These are phyloP conservation scores for Laticauda laticaudata DNA, from an alignment of 2,113 vertebrate genomes.

Conservation along the genomic window DNA sequence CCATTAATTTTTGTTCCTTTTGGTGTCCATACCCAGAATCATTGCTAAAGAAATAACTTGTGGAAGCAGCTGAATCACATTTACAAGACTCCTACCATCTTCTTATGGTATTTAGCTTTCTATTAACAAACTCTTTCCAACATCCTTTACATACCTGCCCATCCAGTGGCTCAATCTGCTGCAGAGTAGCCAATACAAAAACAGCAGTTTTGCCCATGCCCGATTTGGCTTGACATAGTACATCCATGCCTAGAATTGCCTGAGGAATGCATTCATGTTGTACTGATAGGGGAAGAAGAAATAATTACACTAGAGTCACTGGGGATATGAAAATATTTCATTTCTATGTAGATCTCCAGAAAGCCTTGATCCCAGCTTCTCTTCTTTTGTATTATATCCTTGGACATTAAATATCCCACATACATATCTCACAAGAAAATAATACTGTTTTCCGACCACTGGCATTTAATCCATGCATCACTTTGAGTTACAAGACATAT, in stretches of 20 bases:
- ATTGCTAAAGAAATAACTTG: not conserved
- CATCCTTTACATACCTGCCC: constrained; percentile 71
- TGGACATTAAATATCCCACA: not conserved
- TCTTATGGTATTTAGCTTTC: not conserved
- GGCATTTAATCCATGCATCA: not conserved
- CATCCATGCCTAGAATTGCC: constrained; percentile 84
- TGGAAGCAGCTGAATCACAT: not conserved
- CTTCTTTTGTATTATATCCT: not conserved
- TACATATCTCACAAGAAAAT: not conserved
- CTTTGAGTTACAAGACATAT: not conserved
- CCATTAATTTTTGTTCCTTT: not conserved
- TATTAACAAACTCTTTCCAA: not conserved
- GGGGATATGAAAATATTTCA: not conserved
- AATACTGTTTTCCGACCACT: not conserved
- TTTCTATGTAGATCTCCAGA: not conserved
- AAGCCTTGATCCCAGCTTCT: not conserved
- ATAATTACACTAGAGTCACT: not conserved
- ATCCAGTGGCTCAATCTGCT: constrained; percentile 79
- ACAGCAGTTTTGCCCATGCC: constrained; percentile 85
- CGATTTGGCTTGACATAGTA: constrained; percentile 84
- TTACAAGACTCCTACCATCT: not conserved
- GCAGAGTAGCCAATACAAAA: constrained; percentile 81
- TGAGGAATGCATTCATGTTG: constrained; percentile 86
- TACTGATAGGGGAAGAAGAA: constrained; percentile 57
- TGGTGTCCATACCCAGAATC: not conserved